Evolutionary conservation across 2,797 vertebrate species (phyloP).

Genomic region (Borostomias antarcticus): DNA sequence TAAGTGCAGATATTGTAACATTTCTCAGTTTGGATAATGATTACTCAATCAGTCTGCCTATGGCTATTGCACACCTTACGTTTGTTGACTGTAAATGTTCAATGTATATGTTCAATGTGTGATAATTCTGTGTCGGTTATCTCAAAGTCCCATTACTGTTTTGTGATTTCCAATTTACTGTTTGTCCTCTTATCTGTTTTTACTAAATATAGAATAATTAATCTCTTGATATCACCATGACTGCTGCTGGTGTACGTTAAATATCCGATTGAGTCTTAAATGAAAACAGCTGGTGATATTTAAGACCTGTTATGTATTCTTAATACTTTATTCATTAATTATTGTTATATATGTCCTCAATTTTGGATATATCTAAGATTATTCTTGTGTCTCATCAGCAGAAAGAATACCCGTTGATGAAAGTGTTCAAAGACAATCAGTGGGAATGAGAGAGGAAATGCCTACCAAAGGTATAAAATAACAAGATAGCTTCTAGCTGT

Average conservation of each 20-base stretch:
- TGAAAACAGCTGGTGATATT: background rate
- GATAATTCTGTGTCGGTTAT: background rate
- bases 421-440: slow-evolving; percentile 45
- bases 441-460: slow-evolving; percentile 45
- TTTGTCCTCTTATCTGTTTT: slow-evolving; percentile 20
- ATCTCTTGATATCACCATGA: background rate
- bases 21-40: slow-evolving; percentile 1
- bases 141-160: background rate
- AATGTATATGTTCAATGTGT: background rate
- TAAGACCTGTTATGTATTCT: background rate
- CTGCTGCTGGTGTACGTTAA: slow-evolving; percentile 5
- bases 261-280: background rate
- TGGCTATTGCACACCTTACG: slow-evolving; percentile 1
- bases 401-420: slow-evolving; percentile 65
- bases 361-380: slow-evolving; percentile 37
- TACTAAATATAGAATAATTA: background rate
- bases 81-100: slow-evolving; percentile 1
- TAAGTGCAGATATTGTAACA: slow-evolving; percentile 9
- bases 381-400: slow-evolving; percentile 61
- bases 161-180: background rate
- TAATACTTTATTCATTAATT: slow-evolving; percentile 4
- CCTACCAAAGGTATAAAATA: slow-evolving; percentile 64
- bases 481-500: slow-evolving; percentile 27
- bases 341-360: background rate
- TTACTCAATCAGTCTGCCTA: slow-evolving; percentile 6